Percentiles rank a stretch among this genome's conserved stretches.
Conservation (phyloP, 2,888 invertebrate species). For the Myopa tessellatipennis region DNA sequence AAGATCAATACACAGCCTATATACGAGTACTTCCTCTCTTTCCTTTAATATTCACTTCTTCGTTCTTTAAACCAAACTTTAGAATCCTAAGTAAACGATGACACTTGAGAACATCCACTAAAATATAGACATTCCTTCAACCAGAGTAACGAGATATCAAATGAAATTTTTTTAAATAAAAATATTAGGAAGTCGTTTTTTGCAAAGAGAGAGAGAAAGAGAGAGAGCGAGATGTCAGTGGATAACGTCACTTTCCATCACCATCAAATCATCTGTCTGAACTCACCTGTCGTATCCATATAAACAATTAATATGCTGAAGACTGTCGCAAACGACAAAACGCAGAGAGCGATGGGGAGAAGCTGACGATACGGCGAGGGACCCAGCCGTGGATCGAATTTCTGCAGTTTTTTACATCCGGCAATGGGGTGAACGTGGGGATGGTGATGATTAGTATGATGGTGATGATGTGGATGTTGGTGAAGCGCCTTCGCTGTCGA, state of each 20-base stretch:
- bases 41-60: background rate
- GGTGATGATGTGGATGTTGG: constrained; percentile 40
- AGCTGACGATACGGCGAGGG: constrained; percentile 69
- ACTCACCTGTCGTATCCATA: constrained; percentile 83
- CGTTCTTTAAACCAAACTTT: background rate
- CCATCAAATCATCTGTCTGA: background rate
- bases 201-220: background rate
- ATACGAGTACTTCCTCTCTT: constrained; percentile 51
- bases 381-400: constrained; percentile 65
- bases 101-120: constrained; percentile 11
- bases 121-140: background rate
- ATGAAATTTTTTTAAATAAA: constrained; percentile 8
- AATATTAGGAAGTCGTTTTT: constrained; percentile 21
- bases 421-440: constrained; percentile 37
- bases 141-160: constrained; percentile 18
- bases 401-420: constrained; percentile 64
- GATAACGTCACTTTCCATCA: background rate
- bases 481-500: constrained; percentile 40
- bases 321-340: constrained; percentile 83
- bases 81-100: constrained; percentile 4
- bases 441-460: constrained; percentile 46
- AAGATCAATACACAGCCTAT: constrained; percentile 53
- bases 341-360: constrained; percentile 78
- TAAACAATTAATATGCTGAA: constrained; percentile 83
- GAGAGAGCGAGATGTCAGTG: background rate